Evolutionary conservation across 2,797 vertebrate species (phyloP).

Genomic region (Typhlichthys eigenmanni): DNA sequence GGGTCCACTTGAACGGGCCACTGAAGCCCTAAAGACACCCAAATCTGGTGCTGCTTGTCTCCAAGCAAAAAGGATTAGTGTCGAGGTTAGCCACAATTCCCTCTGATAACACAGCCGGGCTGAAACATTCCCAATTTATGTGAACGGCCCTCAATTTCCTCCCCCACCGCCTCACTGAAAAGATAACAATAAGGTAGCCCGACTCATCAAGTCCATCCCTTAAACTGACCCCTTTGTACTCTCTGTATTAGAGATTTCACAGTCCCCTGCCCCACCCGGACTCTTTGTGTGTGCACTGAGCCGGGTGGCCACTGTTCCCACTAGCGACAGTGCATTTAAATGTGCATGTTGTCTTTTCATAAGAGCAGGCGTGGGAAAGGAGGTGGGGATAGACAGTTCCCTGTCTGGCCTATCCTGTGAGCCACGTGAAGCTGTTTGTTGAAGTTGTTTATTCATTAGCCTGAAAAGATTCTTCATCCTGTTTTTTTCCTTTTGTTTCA

Average conservation of each 20-base stretch:
- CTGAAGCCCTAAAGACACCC: constrained; percentile 67
- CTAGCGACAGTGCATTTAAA: constrained; percentile 35
- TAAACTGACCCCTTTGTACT: constrained; percentile 22
- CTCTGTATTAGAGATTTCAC: constrained; percentile 24
- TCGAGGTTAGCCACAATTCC: constrained; percentile 62
- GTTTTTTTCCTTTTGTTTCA: constrained; percentile 28
- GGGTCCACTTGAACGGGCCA: constrained; percentile 66
- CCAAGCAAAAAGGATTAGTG: constrained; percentile 70
- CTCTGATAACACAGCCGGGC: constrained; percentile 60
- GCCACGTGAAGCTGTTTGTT: constrained; percentile 33
- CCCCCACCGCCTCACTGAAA: constrained; percentile 6
- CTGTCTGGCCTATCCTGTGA: constrained; percentile 38
- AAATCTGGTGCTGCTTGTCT: constrained; percentile 64
- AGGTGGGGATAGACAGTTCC: constrained; percentile 22
- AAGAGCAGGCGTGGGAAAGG: not conserved
- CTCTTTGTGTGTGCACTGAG: not conserved
- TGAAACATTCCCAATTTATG: constrained; percentile 43
- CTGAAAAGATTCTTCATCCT: constrained; percentile 56
- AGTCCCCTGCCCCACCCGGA: constrained; percentile 20
- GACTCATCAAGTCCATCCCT: constrained; percentile 20
- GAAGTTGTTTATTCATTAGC: constrained; percentile 45
- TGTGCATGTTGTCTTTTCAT: constrained; percentile 12
- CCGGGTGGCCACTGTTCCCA: constrained; percentile 39
- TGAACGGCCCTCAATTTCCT: constrained; percentile 2
- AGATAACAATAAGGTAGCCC: constrained; percentile 27